Evolutionary conservation across 2,113 vertebrate species (phyloP).

Genomic region (Spermophilus dauricus): DNA sequence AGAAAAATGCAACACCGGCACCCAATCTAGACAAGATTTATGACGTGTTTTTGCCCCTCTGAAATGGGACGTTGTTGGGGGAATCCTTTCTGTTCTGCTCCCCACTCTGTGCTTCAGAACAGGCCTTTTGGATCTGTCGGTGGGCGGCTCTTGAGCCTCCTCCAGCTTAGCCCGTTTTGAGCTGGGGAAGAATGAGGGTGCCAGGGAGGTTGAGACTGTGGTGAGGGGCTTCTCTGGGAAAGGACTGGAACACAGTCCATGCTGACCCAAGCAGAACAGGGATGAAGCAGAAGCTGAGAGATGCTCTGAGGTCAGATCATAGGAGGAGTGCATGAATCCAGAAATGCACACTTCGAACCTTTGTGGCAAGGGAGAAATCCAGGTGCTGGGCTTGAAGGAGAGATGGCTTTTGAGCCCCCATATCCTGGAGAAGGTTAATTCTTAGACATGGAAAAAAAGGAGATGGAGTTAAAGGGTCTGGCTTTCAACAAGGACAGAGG

Average conservation of each 20-base stretch:
- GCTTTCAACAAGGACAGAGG: conserved; percentile 6
- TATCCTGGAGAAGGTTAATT: background rate
- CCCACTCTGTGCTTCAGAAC: background rate
- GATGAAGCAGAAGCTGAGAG: background rate
- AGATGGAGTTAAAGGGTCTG: background rate
- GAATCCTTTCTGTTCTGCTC: conserved; percentile 2
- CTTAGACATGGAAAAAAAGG: background rate
- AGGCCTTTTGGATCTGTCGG: background rate
- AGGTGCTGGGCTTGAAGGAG: background rate
- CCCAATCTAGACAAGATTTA: conserved; percentile 53
- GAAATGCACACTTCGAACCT: background rate
- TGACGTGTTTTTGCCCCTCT: background rate
- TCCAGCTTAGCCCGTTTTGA: background rate
- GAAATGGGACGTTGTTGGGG: conserved; percentile 54
- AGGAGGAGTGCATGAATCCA: background rate
- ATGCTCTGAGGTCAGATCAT: background rate
- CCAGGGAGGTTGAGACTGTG: background rate
- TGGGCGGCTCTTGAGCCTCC: background rate
- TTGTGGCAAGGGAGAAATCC: background rate
- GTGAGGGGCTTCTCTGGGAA: background rate
- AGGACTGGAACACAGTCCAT: background rate
- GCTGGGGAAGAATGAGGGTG: background rate
- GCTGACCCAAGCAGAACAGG: background rate
- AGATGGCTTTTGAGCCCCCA: background rate
- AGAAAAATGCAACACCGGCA: conserved; percentile 51